phyloP scores from a whole-genome alignment of 30 jellyfish, hydroid and myxozoan genomes.

The Cassiopea andromeda region DNA sequence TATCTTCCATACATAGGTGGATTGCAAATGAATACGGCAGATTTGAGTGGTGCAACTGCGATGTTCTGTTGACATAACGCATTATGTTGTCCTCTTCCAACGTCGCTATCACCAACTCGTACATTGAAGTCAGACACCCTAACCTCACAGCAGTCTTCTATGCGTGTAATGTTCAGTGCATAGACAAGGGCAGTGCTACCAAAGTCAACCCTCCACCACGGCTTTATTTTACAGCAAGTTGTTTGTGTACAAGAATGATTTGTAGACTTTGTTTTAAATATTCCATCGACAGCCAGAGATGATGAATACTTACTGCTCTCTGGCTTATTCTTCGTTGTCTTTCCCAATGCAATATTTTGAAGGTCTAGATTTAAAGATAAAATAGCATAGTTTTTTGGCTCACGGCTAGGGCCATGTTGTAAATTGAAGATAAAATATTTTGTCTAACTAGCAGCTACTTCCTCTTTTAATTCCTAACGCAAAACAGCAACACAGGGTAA shows the following conservation, averaged over 20 bases:
- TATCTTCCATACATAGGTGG: conserved; percentile 29
- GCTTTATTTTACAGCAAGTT: conserved; percentile 1
- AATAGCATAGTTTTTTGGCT: background rate
- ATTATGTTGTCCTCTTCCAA: conserved; percentile 6
- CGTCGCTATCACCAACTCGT: conserved; percentile 9
- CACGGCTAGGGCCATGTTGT: background rate
- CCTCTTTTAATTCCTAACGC: too few species aligned
- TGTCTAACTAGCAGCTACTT: background rate
- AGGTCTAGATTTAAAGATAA: background rate
- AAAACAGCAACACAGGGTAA: too few species aligned
- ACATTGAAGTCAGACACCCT: conserved; percentile 21
- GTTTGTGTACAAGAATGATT: conserved; percentile 41
- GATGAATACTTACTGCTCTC: background rate
- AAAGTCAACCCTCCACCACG: conserved; percentile 66
- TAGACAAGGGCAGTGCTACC: conserved; percentile 33
- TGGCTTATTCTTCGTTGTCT: conserved; percentile 1
- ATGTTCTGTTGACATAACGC: background rate
- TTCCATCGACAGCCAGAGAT: conserved; percentile 46
- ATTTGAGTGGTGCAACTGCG: background rate
- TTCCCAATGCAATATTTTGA: conserved; percentile 48
- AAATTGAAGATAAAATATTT: too few species aligned
- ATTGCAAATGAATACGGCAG: conserved; percentile 10
- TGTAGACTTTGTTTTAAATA: background rate
- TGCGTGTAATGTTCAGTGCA: conserved; percentile 35
- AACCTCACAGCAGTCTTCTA: conserved; percentile 24